These are phyloP conservation scores for Podiceps cristatus DNA, from an alignment of 2,113 vertebrate genomes.

Conservation along the genomic window DNA sequence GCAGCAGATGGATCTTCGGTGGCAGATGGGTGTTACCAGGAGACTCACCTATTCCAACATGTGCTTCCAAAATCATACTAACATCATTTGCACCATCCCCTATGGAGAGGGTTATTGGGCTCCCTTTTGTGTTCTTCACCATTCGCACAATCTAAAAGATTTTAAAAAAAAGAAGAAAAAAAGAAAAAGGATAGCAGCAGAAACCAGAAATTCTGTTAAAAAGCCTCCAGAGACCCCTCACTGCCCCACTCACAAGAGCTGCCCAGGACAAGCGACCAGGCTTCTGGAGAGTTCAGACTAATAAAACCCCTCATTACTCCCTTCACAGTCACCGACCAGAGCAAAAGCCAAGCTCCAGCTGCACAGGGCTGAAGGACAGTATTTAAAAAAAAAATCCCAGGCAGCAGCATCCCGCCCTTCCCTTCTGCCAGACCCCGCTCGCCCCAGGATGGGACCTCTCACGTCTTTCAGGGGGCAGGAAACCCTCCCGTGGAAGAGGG, in stretches of 20 bases:
- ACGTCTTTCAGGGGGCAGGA: neutral
- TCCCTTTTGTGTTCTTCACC: conserved; percentile 96
- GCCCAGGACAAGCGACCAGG: neutral
- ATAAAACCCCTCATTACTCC: neutral
- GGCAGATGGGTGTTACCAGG: rapidly evolving
- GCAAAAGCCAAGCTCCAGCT: neutral
- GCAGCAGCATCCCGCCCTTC: neutral
- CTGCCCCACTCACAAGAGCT: neutral
- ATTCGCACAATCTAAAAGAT: conserved; percentile 90
- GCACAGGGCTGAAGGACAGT: neutral
- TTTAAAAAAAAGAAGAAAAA: neutral
- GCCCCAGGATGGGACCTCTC: neutral
- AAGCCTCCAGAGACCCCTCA: neutral
- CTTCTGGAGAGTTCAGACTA: neutral
- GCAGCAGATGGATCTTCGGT: neutral
- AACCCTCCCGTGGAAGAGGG: neutral
- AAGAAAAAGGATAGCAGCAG: neutral
- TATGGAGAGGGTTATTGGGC: conserved; percentile 92
- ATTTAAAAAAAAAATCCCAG: neutral
- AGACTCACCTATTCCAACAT: conserved; percentile 95
- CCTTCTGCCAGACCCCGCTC: neutral
- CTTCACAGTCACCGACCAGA: neutral
- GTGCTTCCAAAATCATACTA: conserved; percentile 98
- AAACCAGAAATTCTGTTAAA: neutral
- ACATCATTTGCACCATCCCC: conserved; percentile 98